Evolutionary conservation across 1,140 invertebrate species (phyloP).

Genomic region (Pteromalus puparum): DNA sequence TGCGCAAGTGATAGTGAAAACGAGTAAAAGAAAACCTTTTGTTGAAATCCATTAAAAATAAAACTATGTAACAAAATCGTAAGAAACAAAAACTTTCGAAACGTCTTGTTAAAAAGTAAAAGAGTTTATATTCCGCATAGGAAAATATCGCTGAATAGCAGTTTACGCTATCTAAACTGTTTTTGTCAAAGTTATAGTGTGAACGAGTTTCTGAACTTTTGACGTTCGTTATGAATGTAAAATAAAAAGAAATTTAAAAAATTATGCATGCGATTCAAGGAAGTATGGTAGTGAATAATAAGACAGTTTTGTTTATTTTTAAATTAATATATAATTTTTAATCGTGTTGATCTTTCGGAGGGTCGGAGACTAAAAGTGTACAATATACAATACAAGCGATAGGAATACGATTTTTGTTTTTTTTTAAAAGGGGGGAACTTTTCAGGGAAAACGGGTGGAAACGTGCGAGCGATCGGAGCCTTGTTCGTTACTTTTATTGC

Average conservation of each 20-base stretch:
- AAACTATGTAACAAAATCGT: neutral
- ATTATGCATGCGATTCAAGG: neutral
- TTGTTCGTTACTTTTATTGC: constrained; percentile 62
- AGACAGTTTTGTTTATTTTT: constrained; percentile 67
- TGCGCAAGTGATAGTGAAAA: neutral
- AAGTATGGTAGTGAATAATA: constrained; percentile 52
- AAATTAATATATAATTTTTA: constrained; percentile 76
- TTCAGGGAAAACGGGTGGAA: constrained; percentile 57
- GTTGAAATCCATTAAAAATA: neutral
- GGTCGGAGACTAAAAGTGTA: constrained; percentile 67
- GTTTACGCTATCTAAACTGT: too few species aligned
- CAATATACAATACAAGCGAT: constrained; percentile 75
- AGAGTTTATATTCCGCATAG: neutral
- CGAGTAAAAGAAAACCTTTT: neutral
- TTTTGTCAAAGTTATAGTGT: too few species aligned
- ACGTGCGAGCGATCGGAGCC: constrained; percentile 59
- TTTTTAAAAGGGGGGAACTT: constrained; percentile 26
- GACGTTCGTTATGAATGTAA: neutral
- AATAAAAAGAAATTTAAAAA: neutral
- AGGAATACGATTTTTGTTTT: constrained; percentile 68
- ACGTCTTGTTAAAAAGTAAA: neutral
- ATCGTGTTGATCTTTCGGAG: constrained; percentile 68
- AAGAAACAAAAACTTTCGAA: neutral
- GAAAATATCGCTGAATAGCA: neutral
- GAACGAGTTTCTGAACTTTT: too few species aligned